Percentiles rank a stretch among this genome's conserved stretches.
Conservation (phyloP, 2,888 invertebrate species). For the Dicranocentrus wangi region DNA sequence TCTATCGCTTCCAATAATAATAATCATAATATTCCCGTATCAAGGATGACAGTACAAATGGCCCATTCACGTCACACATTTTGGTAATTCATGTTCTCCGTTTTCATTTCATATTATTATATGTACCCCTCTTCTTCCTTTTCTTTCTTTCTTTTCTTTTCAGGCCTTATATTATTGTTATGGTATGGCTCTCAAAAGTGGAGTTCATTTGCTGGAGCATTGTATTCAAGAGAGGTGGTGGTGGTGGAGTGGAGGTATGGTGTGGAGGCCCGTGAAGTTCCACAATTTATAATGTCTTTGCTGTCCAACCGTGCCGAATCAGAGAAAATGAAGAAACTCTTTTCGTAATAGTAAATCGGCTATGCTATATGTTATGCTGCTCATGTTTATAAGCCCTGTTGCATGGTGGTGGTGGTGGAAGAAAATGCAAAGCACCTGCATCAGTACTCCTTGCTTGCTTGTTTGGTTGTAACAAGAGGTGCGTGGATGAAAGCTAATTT, state of each 20-base stretch:
- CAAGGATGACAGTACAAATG: conserved; percentile 50
- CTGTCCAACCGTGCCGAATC: conserved; percentile 59
- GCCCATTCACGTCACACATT: conserved; percentile 54
- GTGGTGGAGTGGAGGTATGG: no score
- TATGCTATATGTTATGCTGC: no score
- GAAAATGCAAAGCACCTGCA: conserved; percentile 37
- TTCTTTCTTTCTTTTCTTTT: no score
- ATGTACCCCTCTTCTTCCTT: no score
- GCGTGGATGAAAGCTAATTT: conserved; percentile 20
- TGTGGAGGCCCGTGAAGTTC: conserved; percentile 38
- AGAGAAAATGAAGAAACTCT: conserved; percentile 33
- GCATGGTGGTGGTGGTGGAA: background rate
- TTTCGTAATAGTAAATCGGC: no score
- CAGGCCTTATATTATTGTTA: no score
- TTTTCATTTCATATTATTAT: conserved; percentile 6
- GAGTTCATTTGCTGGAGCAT: conserved; percentile 18
- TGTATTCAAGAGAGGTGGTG: no score
- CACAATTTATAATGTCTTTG: conserved; percentile 55
- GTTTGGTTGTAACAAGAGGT: background rate
- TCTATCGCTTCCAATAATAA: conserved; percentile 11
- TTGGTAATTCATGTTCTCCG: conserved; percentile 44
- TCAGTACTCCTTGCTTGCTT: no score
- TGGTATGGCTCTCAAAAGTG: no score
- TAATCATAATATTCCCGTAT: conserved; percentile 23
- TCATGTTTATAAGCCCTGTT: no score